Evolutionary conservation across 1,140 invertebrate species (phyloP).

Genomic region (Mycetomoellerius zeteki): DNA sequence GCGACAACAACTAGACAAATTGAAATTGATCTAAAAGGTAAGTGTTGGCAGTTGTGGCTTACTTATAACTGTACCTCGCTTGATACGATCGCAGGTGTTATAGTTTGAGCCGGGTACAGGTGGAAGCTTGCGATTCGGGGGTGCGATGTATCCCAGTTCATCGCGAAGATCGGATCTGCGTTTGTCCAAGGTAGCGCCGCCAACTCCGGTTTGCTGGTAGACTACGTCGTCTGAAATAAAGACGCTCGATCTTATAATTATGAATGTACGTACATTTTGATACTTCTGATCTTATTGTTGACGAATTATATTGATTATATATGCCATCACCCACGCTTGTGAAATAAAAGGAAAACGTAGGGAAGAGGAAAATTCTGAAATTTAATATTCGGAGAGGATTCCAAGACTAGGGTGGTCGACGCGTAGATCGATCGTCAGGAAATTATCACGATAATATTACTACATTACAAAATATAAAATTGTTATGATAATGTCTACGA

Average conservation of each 20-base stretch:
- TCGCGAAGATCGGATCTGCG: slow-evolving; percentile 93
- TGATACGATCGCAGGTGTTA: slow-evolving; percentile 97
- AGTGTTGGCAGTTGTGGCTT: slow-evolving; percentile 88
- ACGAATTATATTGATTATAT: slow-evolving; percentile 45
- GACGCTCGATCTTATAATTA: slow-evolving; percentile 39
- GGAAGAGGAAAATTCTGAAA: slow-evolving; percentile 26
- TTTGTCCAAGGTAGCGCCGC: slow-evolving; percentile 94
- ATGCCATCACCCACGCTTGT: slow-evolving; percentile 65
- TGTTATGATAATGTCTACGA: background rate
- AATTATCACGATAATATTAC: background rate
- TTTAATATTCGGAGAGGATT: slow-evolving; percentile 19
- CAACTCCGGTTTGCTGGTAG: slow-evolving; percentile 93
- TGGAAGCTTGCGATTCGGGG: slow-evolving; percentile 95
- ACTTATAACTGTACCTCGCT: slow-evolving; percentile 96
- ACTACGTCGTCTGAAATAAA: slow-evolving; percentile 93
- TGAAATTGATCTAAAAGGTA: slow-evolving; percentile 80
- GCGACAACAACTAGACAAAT: slow-evolving; percentile 79
- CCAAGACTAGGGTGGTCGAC: slow-evolving; percentile 65
- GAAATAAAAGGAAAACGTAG: slow-evolving; percentile 31
- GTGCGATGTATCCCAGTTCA: slow-evolving; percentile 96
- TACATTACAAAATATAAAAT: background rate
- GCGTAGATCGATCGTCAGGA: slow-evolving; percentile 63
- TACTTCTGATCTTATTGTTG: background rate
- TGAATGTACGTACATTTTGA: too few relatives aligned
- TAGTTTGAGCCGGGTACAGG: slow-evolving; percentile 97